Evolutionary conservation across 2,113 vertebrate genomes (phyloP).

Genomic region (Ailuropoda melanoleuca): DNA sequence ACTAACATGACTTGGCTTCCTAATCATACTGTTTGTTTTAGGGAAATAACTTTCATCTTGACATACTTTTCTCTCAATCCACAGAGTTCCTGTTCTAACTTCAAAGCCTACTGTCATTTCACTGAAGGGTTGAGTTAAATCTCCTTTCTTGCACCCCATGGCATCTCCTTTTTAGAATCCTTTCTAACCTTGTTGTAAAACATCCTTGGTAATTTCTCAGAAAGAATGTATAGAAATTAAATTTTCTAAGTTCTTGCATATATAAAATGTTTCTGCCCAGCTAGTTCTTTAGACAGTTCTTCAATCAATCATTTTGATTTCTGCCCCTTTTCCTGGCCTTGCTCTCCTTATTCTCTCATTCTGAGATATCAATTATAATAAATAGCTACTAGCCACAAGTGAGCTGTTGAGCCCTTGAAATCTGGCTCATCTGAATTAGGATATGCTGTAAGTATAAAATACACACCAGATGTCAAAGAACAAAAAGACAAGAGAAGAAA

Average conservation of each 20-base stretch:
- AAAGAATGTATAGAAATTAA: not conserved
- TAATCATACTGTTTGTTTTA: constrained; percentile 30
- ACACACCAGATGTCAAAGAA: not conserved
- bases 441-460: not conserved
- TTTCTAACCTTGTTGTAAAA: not conserved
- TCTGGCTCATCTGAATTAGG: not conserved
- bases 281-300: not conserved
- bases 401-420: not conserved
- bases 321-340: not conserved
- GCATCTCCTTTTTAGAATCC: not conserved
- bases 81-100: not conserved
- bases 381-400: not conserved
- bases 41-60: not conserved
- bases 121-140: not conserved
- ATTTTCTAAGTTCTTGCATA: not conserved
- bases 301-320: not conserved
- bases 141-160: not conserved
- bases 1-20: not conserved
- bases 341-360: not conserved
- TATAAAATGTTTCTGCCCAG: not conserved
- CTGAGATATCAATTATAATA: not conserved
- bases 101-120: not conserved
- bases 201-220: not conserved
- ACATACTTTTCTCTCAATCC: not conserved
- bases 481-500: not conserved